Percentiles rank a stretch among this genome's conserved stretches.
Conservation (phyloP, 2,797 vertebrate species). For the Neoniphon sammara region DNA sequence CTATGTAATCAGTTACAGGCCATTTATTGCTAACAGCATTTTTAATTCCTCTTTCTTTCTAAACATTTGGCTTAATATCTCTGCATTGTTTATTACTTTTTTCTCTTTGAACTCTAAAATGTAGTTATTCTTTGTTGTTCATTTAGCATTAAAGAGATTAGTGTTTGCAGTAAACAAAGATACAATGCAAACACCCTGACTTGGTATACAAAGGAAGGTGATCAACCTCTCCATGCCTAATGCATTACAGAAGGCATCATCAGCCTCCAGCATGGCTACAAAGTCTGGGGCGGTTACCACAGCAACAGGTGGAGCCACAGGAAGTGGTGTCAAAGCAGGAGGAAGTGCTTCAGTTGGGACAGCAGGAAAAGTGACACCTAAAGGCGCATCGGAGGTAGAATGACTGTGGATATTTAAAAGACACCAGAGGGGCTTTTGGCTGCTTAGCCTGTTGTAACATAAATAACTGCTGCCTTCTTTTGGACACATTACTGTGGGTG, state of each 20-base stretch:
- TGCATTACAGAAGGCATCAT: conserved; percentile 78
- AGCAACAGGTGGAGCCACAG: conserved; percentile 47
- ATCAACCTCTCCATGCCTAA: conserved; percentile 50
- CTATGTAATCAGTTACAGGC: too few relatives aligned
- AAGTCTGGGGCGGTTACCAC: conserved; percentile 53
- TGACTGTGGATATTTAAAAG: conserved; percentile 11
- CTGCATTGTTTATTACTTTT: too few relatives aligned
- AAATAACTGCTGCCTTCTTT: conserved; percentile 47
- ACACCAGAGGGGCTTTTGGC: conserved; percentile 29
- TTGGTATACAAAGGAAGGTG: conserved; percentile 17
- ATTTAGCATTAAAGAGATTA: neutral
- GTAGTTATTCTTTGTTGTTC: neutral
- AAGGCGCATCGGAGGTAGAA: conserved; percentile 77
- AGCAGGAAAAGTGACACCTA: conserved; percentile 50
- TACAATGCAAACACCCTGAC: neutral
- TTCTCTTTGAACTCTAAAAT: neutral
- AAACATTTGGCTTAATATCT: too few relatives aligned
- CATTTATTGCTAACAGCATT: too few relatives aligned
- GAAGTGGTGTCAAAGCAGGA: conserved; percentile 43
- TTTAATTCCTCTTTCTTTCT: too few relatives aligned
- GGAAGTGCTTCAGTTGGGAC: conserved; percentile 52
- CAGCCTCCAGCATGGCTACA: conserved; percentile 69
- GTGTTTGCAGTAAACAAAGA: neutral
- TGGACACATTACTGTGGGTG: conserved; percentile 11
- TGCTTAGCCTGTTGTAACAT: conserved; percentile 33